These are phyloP conservation scores for Anhinga anhinga DNA, from an alignment of 2,113 vertebrate species.

Conservation along the genomic window DNA sequence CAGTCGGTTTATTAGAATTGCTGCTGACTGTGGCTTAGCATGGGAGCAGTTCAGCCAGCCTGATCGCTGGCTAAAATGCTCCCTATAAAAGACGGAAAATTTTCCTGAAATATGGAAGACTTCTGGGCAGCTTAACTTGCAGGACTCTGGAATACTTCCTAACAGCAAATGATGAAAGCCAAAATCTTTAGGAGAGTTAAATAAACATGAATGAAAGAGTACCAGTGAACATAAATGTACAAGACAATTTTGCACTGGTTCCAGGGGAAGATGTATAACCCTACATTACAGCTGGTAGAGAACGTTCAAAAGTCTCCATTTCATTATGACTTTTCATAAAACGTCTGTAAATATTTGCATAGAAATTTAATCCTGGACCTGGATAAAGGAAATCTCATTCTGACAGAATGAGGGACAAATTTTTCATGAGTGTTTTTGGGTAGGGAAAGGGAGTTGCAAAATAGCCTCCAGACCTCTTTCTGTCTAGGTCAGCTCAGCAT, in stretches of 20 bases:
- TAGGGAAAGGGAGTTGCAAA: background rate
- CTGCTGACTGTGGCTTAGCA: background rate
- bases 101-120: slow-evolving; percentile 31
- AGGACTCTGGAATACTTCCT: slow-evolving; percentile 49
- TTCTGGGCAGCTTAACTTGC: slow-evolving; percentile 30
- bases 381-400: background rate
- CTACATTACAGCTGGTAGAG: background rate
- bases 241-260: background rate
- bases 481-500: background rate
- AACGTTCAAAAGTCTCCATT: background rate
- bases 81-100: background rate
- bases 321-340: slow-evolving; percentile 5
- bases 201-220: slow-evolving; percentile 35
- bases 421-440: background rate
- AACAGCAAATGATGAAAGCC: slow-evolving; percentile 48
- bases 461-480: background rate
- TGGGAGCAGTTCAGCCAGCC: background rate
- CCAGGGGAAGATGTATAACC: background rate
- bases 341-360: background rate
- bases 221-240: background rate
- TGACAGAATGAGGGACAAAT: background rate
- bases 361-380: slow-evolving; percentile 22
- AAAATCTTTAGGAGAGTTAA: slow-evolving; percentile 35
- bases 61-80: background rate
- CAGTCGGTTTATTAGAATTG: background rate